Evolutionary conservation across 2,113 vertebrate genomes (phyloP), one percentile per base, ranked within the genome.

Genomic region (Chloroceryle aenea): DNA sequence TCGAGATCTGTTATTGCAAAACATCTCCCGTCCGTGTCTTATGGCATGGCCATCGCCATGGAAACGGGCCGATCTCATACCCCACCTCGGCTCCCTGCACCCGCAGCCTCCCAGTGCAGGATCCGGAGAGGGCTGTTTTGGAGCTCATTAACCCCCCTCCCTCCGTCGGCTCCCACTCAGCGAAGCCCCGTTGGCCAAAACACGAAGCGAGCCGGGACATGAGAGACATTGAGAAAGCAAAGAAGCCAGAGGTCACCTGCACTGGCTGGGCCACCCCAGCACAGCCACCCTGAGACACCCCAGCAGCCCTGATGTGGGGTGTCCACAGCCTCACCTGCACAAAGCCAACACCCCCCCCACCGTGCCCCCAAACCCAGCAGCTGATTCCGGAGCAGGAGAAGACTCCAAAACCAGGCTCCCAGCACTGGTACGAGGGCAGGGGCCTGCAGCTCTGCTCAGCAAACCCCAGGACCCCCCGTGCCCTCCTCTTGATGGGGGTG

Each of bases 31-130:
- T 5, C 5, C 2, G 47, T 4, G 16, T 7, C 77, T 62, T 10
- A 52, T 21, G 32, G 4, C 81, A 30, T 0, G 29, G 89, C 76
- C 80, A 47, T 18, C 0, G 1, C 25, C 56, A 45, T 34, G 56
- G 89, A 61, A 79, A 91, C 2, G 7, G 32, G 21, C 47, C 58
- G 62, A 93, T 25, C 73, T 64, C 42, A 14, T 6, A n/a, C 14
- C 79, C 38, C 15, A 25, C 50, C 74, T 6, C 7, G 0, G 52
- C 42, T 71, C 40, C 63, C 79, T 7, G 7, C 58, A 58, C 3
- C 63, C 2, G 0, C 2, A 4, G 29, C 32, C 75, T 56, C n/a
- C 42, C 7, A 0, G 56, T 0, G 0, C 55, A 20, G 72, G 4
- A 50, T 2, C 0, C 1, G 14, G n/a, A 69, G 16, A 4, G 20